These are phyloP conservation scores for Lanistes nyassanus DNA, from an alignment of 1,140 invertebrate species.

Conservation along the genomic window DNA sequence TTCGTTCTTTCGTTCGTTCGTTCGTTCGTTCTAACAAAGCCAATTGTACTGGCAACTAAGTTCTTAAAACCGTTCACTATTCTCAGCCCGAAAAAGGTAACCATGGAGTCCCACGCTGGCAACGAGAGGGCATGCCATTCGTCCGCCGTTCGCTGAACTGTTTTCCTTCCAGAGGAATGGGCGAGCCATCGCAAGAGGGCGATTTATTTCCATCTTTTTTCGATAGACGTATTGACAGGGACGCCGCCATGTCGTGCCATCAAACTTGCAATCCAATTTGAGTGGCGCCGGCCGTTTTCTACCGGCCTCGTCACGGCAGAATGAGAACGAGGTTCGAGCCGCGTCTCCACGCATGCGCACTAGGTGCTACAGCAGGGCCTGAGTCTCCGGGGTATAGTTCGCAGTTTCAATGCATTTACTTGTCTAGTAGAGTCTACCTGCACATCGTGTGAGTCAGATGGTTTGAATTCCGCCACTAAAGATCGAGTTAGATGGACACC, in stretches of 20 bases:
- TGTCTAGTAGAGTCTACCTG: too few relatives aligned
- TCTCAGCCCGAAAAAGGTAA: too few relatives aligned
- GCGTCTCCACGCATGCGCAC: too few relatives aligned
- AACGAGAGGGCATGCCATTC: background rate
- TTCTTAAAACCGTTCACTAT: background rate
- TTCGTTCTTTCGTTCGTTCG: too few relatives aligned
- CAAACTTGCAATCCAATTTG: conserved; percentile 4
- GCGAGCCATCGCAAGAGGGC: background rate
- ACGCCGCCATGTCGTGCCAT: background rate
- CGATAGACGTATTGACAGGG: background rate
- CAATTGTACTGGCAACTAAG: background rate
- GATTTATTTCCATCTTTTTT: conserved; percentile 9
- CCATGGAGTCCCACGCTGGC: background rate
- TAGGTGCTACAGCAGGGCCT: too few relatives aligned
- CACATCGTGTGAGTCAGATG: too few relatives aligned
- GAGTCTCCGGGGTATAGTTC: too few relatives aligned
- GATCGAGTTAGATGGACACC: too few relatives aligned
- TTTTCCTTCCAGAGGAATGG: background rate
- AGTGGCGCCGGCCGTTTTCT: background rate
- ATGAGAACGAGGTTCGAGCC: too few relatives aligned
- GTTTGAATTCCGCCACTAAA: too few relatives aligned
- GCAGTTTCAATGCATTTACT: too few relatives aligned
- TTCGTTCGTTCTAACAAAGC: background rate
- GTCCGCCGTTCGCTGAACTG: background rate
- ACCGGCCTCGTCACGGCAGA: too few relatives aligned